Percentiles rank a stretch among this genome's conserved stretches.
phyloP scores from a whole-genome alignment of 2,797 vertebrate genomes.

The Eutrigla gurnardus region DNA sequence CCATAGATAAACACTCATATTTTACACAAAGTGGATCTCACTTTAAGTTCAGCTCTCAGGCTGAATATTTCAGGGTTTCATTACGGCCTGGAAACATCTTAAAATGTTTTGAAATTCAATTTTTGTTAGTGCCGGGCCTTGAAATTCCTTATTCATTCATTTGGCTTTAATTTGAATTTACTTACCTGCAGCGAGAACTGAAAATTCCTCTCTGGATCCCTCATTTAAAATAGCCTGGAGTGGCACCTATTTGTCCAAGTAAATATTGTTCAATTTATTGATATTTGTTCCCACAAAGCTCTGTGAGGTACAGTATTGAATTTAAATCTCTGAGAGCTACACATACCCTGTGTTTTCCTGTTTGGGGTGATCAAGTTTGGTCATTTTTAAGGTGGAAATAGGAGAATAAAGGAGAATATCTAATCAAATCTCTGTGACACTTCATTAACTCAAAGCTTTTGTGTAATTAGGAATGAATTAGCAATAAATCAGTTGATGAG shows the following conservation, averaged over 20 bases:
- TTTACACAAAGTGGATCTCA: conserved; percentile 39
- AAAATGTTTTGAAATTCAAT: conserved; percentile 25
- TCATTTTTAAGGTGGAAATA: background rate
- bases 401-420: background rate
- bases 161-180: conserved; percentile 43
- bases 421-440: background rate
- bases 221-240: conserved; percentile 18
- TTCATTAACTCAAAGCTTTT: background rate
- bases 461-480: background rate
- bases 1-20: background rate
- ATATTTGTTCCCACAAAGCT: conserved; percentile 11
- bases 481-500: conserved; percentile 9
- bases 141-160: conserved; percentile 32
- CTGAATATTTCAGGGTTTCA: conserved; percentile 10
- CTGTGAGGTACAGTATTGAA: conserved; percentile 6
- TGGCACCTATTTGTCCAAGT: conserved; percentile 1
- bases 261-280: conserved; percentile 9
- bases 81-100: conserved; percentile 15
- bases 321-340: conserved; percentile 3
- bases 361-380: conserved; percentile 6
- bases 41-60: conserved; percentile 34
- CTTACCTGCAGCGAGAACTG: conserved; percentile 19
- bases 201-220: background rate
- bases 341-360: conserved; percentile 3
- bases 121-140: conserved; percentile 18